Percentiles rank a stretch among this genome's conserved stretches.
These are phyloP conservation scores for Hyphantria cunea DNA, from an alignment of 1,140 invertebrate genomes.

Conservation along the genomic window DNA sequence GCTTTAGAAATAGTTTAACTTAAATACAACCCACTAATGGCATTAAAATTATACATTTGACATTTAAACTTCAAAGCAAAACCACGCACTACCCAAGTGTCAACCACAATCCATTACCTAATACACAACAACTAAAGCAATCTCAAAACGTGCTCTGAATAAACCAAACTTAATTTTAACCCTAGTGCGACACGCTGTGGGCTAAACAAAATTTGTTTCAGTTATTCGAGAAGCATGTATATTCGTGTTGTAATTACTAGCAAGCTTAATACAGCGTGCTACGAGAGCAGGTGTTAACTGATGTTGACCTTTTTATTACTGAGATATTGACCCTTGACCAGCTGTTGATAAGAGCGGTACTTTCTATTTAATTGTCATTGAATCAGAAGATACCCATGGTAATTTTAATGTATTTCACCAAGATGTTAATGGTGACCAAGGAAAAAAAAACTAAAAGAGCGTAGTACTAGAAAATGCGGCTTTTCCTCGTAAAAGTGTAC, in stretches of 20 bases:
- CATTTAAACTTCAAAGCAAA: too few relatives aligned
- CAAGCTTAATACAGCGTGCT: slow-evolving; percentile 23
- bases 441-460: too few relatives aligned
- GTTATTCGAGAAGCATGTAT: not conserved
- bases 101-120: not conserved
- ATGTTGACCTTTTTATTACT: slow-evolving; percentile 10
- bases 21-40: too few relatives aligned
- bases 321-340: too few relatives aligned
- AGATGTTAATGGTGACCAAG: too few relatives aligned
- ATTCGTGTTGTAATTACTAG: slow-evolving; percentile 10
- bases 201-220: slow-evolving; percentile 10
- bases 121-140: not conserved
- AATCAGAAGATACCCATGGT: not conserved
- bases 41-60: too few relatives aligned
- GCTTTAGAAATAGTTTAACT: too few relatives aligned
- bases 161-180: slow-evolving; percentile 1
- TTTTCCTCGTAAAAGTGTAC: too few relatives aligned
- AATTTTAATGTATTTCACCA: not conserved
- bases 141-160: not conserved
- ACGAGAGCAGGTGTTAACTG: slow-evolving; percentile 20
- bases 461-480: too few relatives aligned
- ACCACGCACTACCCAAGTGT: not conserved
- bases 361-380: too few relatives aligned
- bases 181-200: not conserved
- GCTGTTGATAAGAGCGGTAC: not conserved